Evolutionary conservation across 2,888 invertebrate genomes (phyloP).

Genomic region (Leucophenga maculata): DNA sequence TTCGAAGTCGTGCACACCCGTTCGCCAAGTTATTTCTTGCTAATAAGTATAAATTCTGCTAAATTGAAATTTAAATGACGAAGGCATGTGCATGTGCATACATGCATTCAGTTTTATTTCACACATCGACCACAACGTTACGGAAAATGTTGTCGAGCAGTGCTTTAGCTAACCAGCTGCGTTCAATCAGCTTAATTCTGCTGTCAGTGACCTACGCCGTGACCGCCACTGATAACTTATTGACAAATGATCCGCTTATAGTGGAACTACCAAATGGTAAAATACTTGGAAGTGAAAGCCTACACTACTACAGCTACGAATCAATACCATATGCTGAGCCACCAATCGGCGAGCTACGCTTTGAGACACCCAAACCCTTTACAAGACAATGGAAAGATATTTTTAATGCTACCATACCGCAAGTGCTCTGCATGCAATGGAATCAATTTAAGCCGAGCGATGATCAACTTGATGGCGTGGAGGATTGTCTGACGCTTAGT

Average conservation of each 20-base stretch:
- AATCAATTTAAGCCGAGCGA: constrained; percentile 69
- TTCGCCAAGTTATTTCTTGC: no score
- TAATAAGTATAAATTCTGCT: no score
- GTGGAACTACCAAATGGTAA: constrained; percentile 56
- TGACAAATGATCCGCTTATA: constrained; percentile 39
- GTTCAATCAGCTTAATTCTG: neutral
- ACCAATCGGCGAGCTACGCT: constrained; percentile 77
- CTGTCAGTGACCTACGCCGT: neutral
- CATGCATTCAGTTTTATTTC: no score
- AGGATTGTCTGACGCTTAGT: constrained; percentile 80
- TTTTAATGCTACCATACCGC: constrained; percentile 75
- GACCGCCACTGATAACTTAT: no score
- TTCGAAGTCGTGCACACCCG: no score
- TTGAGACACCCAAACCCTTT: constrained; percentile 71
- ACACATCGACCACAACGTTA: no score
- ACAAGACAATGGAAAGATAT: constrained; percentile 49
- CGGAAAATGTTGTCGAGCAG: no score
- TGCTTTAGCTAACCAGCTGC: no score
- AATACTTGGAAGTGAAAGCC: constrained; percentile 56
- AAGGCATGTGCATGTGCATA: no score
- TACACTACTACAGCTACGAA: constrained; percentile 75
- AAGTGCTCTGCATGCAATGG: constrained; percentile 78
- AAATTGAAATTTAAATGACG: no score
- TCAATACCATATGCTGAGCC: constrained; percentile 80
- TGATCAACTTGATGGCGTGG: constrained; percentile 74